Evolutionary conservation across 2,888 invertebrate species (phyloP).

Genomic region (Podotricha telesiphe): DNA sequence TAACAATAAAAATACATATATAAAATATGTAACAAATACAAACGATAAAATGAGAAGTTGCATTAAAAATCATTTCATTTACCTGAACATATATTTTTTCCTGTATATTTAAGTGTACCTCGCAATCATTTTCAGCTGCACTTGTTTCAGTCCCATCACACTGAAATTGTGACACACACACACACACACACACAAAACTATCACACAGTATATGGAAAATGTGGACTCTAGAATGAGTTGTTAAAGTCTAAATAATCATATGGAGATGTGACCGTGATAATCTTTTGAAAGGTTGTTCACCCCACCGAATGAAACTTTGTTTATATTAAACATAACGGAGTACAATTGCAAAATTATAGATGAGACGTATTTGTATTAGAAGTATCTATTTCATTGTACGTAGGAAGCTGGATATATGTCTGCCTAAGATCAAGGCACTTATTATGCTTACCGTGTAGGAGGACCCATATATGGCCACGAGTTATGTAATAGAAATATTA

Average conservation of each 20-base stretch:
- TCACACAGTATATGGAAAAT: too few relatives aligned
- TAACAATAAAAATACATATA: not conserved
- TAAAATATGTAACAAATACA: not conserved
- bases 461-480: not conserved
- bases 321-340: conserved; percentile 28
- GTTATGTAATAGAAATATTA: conserved; percentile 13
- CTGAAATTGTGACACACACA: too few relatives aligned
- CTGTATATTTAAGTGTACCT: too few relatives aligned
- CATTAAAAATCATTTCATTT: too few relatives aligned
- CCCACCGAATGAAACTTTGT: conserved; percentile 27
- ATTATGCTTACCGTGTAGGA: conserved; percentile 1
- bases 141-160: too few relatives aligned
- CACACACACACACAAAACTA: too few relatives aligned
- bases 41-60: not conserved
- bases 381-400: not conserved
- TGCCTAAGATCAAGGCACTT: not conserved
- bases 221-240: not conserved
- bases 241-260: not conserved
- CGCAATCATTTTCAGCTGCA: too few relatives aligned
- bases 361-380: not conserved
- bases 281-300: conserved; percentile 35
- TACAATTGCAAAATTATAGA: conserved; percentile 29
- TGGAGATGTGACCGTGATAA: conserved; percentile 25
- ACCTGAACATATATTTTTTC: too few relatives aligned
- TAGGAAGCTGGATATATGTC: conserved; percentile 14